Evolutionary conservation across 1,140 invertebrate genomes (phyloP).

Genomic region (Anoplophora glabripennis): DNA sequence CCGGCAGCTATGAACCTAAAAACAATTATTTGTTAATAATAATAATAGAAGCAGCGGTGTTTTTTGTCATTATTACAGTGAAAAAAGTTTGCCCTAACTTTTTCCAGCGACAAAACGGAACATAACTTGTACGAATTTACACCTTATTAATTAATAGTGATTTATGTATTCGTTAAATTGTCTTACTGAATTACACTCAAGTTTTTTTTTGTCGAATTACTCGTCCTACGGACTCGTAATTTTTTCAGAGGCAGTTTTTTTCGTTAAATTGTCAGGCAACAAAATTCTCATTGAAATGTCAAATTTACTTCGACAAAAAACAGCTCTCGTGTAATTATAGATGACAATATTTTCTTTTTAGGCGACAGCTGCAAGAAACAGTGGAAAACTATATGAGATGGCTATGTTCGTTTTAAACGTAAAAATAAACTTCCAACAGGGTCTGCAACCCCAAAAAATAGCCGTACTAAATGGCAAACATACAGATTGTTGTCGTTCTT

Average conservation of each 20-base stretch:
- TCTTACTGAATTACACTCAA: too few species aligned
- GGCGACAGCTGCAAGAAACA: background rate
- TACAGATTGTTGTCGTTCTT: background rate
- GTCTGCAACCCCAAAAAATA: constrained; percentile 1
- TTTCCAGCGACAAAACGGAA: background rate
- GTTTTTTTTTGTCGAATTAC: too few species aligned
- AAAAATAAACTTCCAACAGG: constrained; percentile 2
- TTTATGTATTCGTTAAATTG: too few species aligned
- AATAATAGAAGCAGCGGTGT: background rate
- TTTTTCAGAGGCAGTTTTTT: too few species aligned
- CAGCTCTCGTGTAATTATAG: too few species aligned
- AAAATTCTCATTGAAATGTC: too few species aligned
- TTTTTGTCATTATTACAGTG: background rate
- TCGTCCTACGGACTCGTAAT: too few species aligned
- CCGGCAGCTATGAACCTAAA: too few species aligned
- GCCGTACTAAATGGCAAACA: background rate
- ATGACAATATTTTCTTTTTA: background rate
- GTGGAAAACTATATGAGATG: constrained; percentile 1
- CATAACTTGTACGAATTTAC: background rate
- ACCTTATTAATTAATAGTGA: too few species aligned
- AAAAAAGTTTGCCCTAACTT: background rate
- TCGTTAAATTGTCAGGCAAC: too few species aligned
- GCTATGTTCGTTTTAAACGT: constrained; percentile 5
- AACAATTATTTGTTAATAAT: background rate
- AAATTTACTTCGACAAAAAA: too few species aligned